A percentile compares a stretch with the other conserved stretches of the same genome.
Conservation (phyloP, 23 tunicate species). For the Styela clava region DNA sequence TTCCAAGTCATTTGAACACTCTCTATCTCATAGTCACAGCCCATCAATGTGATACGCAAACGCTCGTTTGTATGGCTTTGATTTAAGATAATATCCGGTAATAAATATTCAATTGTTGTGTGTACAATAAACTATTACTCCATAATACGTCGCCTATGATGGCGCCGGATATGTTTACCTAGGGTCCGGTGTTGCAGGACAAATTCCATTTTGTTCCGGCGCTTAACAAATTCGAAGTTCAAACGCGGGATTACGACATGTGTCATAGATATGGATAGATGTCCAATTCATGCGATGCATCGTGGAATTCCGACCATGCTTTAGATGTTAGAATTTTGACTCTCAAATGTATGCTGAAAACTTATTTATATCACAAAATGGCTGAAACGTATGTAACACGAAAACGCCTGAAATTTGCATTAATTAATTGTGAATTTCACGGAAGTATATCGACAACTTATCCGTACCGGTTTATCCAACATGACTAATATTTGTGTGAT, state of each 20-base stretch:
- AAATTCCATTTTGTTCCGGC: background rate
- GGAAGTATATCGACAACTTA: background rate
- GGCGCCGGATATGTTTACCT: background rate
- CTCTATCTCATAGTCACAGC: too few species aligned
- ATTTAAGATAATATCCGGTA: constrained; percentile 15
- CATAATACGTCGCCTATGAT: background rate
- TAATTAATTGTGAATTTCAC: too few species aligned
- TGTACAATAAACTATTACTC: background rate
- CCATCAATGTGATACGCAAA: too few species aligned
- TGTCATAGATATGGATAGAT: background rate
- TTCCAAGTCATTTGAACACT: too few species aligned
- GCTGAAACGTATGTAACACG: too few species aligned
- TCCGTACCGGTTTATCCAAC: background rate
- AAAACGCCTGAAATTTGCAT: too few species aligned
- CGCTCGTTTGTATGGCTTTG: background rate
- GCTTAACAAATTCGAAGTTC: background rate
- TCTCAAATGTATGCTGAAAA: too few species aligned
- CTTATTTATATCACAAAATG: too few species aligned
- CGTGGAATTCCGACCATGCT: too few species aligned
- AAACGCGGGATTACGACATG: background rate
- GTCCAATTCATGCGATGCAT: too few species aligned
- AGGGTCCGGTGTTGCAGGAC: background rate
- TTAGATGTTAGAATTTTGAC: too few species aligned
- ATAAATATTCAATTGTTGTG: constrained; percentile 9
- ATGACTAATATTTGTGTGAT: background rate